Conservation (phyloP, 2,888 invertebrate species). For the Plagodis pulveraria region DNA sequence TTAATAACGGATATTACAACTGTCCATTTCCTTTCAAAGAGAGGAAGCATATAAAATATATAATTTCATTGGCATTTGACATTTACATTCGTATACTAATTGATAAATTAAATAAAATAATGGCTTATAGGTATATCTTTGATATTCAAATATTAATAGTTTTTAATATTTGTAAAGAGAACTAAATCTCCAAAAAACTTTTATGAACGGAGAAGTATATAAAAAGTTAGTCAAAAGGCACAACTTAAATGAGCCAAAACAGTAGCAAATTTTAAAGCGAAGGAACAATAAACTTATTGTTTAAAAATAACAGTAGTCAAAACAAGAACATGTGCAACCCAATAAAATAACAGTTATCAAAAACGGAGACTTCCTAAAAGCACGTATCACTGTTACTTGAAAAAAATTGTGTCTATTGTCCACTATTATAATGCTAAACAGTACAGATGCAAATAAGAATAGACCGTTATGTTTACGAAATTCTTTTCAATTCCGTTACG, state of each 20-base stretch:
- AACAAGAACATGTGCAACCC: conserved; percentile 67
- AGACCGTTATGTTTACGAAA: conserved; percentile 78
- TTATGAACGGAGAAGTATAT: no score
- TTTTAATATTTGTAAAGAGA: neutral
- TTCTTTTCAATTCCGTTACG: conserved; percentile 67
- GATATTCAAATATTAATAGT: neutral
- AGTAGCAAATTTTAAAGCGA: conserved; percentile 34
- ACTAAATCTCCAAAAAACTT: no score
- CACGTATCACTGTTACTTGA: conserved; percentile 40
- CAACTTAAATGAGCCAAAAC: neutral
- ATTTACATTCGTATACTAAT: conserved; percentile 12
- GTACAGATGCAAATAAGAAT: conserved; percentile 68
- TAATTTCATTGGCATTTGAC: conserved; percentile 15
- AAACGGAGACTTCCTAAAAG: conserved; percentile 47
- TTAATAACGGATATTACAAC: conserved; percentile 34
- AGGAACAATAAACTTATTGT: conserved; percentile 50
- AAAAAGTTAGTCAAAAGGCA: no score
- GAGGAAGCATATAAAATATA: conserved; percentile 32
- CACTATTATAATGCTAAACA: conserved; percentile 62
- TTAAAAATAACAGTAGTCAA: conserved; percentile 58
- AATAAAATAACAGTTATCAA: conserved; percentile 44
- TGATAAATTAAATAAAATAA: conserved; percentile 5
- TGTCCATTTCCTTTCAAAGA: conserved; percentile 32
- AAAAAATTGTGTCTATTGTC: conserved; percentile 55
- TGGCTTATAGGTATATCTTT: neutral